Evolutionary conservation across 2,888 invertebrate species (phyloP).

Genomic region (Trichopoda pennipes): DNA sequence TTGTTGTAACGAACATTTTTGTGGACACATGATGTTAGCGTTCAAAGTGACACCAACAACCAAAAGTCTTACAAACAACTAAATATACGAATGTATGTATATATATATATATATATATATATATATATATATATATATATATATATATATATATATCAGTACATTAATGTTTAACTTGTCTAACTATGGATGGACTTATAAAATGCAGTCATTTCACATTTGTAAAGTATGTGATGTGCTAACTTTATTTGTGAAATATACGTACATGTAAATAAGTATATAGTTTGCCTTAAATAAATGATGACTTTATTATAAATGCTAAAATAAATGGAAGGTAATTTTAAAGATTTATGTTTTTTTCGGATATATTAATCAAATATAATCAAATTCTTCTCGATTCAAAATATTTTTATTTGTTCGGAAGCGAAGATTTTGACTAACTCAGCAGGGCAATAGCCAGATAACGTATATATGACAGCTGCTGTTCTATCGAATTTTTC

Average conservation of each 20-base stretch:
- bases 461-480: too few relatives aligned
- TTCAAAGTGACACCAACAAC: conserved; percentile 66
- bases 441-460: too few relatives aligned
- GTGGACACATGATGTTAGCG: conserved; percentile 69
- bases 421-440: too few relatives aligned
- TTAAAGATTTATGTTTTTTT: too few relatives aligned
- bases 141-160: background rate
- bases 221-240: conserved; percentile 27
- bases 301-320: background rate
- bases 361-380: too few relatives aligned
- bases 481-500: too few relatives aligned
- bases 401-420: too few relatives aligned
- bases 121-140: too few relatives aligned
- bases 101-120: background rate
- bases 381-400: too few relatives aligned
- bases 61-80: conserved; percentile 64
- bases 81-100: conserved; percentile 55
- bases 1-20: conserved; percentile 68
- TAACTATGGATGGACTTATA: conserved; percentile 1
- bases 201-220: conserved; percentile 24
- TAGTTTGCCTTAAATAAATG: background rate
- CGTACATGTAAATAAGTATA: background rate
- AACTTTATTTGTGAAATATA: conserved; percentile 34
- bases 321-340: background rate
- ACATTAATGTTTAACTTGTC: background rate